Evolutionary conservation across 1,140 invertebrate species (phyloP), one percentile per base, ranked within the genome.

Genomic region (roundworm (Caenorhabditis elegans)): DNA sequence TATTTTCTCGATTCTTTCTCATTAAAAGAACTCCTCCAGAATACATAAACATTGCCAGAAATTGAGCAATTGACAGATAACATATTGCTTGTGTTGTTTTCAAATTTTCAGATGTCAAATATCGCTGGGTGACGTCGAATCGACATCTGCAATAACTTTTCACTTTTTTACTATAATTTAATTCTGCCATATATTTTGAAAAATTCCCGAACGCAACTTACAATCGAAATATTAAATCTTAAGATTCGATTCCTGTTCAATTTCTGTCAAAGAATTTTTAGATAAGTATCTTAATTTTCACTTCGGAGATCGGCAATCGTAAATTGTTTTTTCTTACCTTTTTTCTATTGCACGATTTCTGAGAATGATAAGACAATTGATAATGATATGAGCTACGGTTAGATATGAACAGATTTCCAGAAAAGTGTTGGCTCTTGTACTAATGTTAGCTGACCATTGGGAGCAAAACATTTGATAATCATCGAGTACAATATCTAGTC

Each of bases 391-490:
- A 43, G 34, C 34, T 10, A 70, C 60, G 36, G 60, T 70, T 70
- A 70, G 22, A 70, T 70, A 70, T n/a, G 34, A 70, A 10, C 60
- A 70, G 24, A 2, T 19, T 39, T 70, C 60, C 13, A 70, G n/a
- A 22, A 22, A 70, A 22, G n/a, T 15, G 34, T 70, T 70, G 3
- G 60, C 60, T 11, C 34, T 36, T 3, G 60, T 22, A 3, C 34
- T 19, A 22, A 70, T 70, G 10, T 39, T 70, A 39, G 60, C 60
- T 0, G 60, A 70, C 60, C 60, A 70, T 39, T 70, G 60, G 11
- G 60, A 70, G 10, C 60, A 70, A 39, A 39, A 70, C 60, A 70
- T 70, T 39, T 70, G 60, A 70, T 70, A 70, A 39, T 70, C 60
- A 13, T 70, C 60, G 4, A 70, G 34, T 39, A 70, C 34, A 22